Evolutionary conservation across 2,113 vertebrate species (phyloP).

Genomic region (Prionailurus viverrinus): DNA sequence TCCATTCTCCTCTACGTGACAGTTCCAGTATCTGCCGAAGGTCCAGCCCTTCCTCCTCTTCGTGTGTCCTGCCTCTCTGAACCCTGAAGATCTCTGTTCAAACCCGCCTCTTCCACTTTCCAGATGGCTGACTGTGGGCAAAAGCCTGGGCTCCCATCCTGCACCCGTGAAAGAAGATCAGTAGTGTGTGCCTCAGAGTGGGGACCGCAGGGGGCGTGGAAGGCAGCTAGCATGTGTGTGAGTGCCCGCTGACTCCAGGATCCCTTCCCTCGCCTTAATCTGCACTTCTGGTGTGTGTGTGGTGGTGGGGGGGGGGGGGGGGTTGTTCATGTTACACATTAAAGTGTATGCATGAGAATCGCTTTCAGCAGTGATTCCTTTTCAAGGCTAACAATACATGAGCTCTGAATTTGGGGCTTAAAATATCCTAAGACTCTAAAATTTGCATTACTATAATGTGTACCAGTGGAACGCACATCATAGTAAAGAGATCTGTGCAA

Average conservation of each 20-base stretch:
- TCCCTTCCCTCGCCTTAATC: not conserved
- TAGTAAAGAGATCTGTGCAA: conserved; percentile 62
- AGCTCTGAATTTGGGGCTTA: conserved; percentile 53
- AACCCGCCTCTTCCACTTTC: not conserved
- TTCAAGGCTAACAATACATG: not conserved
- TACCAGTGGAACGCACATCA: not conserved
- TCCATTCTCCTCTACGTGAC: not conserved
- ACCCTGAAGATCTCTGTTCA: not conserved
- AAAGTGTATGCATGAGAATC: not conserved
- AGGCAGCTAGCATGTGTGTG: not conserved
- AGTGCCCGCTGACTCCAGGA: not conserved
- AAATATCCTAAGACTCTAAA: conserved; percentile 58
- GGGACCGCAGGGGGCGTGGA: not conserved
- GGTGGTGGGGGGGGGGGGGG: no score
- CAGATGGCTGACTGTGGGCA: not conserved
- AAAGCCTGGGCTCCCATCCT: not conserved
- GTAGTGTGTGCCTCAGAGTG: rapidly evolving
- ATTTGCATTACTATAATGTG: conserved; percentile 40
- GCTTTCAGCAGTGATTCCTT: not conserved
- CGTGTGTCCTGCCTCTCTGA: not conserved
- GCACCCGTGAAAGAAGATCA: not conserved
- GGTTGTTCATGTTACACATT: not conserved
- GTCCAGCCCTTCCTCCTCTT: not conserved
- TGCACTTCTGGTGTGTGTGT: not conserved
- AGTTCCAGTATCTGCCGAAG: not conserved